Evolutionary conservation across 2,113 vertebrate species (phyloP).

Genomic region (Pachycephala philippinensis): DNA sequence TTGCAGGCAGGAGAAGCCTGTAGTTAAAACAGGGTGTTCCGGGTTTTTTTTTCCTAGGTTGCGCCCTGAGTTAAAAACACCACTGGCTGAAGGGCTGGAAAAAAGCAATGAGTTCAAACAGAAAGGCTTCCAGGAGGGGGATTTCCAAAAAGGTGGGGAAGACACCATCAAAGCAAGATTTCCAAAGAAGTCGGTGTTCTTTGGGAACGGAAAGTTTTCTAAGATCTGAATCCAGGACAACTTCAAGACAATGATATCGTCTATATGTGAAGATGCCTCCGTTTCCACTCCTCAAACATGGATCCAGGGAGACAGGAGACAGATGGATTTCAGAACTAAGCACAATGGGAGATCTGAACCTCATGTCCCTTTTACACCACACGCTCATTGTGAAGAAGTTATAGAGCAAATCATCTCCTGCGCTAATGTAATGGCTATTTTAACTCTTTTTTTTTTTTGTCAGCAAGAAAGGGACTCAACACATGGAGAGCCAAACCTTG

Average conservation of each 20-base stretch:
- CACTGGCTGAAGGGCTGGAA: neutral
- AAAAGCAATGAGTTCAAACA: neutral
- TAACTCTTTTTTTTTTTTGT: neutral
- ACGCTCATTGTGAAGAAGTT: neutral
- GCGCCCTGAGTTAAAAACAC: neutral
- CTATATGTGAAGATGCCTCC: neutral
- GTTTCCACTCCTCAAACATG: rapidly evolving
- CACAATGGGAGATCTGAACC: neutral
- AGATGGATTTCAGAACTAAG: neutral
- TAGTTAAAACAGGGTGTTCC: neutral
- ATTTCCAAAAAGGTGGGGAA: slow-evolving; percentile 42
- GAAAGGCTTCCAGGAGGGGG: neutral
- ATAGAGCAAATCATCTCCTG: neutral
- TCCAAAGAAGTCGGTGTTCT: neutral
- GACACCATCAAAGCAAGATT: slow-evolving; percentile 43
- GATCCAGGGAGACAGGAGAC: neutral
- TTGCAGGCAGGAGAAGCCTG: neutral
- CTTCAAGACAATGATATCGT: neutral
- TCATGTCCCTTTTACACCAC: neutral
- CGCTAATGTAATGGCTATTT: neutral
- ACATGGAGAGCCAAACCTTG: neutral
- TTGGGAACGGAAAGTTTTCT: neutral
- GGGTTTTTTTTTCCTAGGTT: neutral
- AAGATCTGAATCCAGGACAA: neutral
- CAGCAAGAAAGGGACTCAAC: neutral